These are phyloP conservation scores for Acrobasis consociella DNA, from an alignment of 2,888 invertebrate species.

Conservation along the genomic window DNA sequence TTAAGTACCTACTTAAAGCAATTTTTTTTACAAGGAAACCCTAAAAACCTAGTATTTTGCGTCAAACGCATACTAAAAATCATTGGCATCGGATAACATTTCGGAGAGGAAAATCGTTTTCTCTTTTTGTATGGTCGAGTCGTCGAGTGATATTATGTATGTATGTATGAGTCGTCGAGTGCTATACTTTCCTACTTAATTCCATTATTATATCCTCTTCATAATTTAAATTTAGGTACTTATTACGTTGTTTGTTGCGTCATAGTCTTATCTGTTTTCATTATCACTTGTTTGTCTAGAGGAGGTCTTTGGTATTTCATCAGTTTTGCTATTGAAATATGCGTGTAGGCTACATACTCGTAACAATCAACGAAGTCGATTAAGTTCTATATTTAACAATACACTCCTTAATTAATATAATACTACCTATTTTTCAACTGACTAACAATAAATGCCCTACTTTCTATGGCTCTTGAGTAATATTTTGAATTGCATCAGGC, in stretches of 20 bases:
- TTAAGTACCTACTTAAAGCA: too few species aligned
- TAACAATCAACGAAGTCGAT: background rate
- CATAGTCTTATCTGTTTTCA: slow-evolving; percentile 4
- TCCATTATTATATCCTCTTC: too few species aligned
- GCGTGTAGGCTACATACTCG: background rate
- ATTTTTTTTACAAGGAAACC: too few species aligned
- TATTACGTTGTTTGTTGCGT: slow-evolving; percentile 1
- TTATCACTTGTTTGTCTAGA: slow-evolving; percentile 23
- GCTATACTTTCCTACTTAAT: too few species aligned
- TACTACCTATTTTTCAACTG: background rate
- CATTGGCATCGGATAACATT: too few species aligned
- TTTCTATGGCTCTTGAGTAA: slow-evolving; percentile 40
- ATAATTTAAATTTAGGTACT: background rate
- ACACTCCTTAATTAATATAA: background rate
- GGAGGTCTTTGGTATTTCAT: slow-evolving; percentile 17
- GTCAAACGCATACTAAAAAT: too few species aligned
- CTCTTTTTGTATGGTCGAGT: too few species aligned
- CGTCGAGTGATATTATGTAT: too few species aligned
- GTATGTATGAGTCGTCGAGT: too few species aligned
- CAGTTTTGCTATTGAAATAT: background rate
- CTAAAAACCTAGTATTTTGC: too few species aligned
- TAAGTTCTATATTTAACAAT: too few species aligned
- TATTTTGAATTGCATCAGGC: slow-evolving; percentile 59
- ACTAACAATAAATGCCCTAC: slow-evolving; percentile 12
- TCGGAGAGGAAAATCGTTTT: too few species aligned